Base-by-base conservation (phyloP, 2,888 invertebrate genomes). In the Campoplex nolae region DNA sequence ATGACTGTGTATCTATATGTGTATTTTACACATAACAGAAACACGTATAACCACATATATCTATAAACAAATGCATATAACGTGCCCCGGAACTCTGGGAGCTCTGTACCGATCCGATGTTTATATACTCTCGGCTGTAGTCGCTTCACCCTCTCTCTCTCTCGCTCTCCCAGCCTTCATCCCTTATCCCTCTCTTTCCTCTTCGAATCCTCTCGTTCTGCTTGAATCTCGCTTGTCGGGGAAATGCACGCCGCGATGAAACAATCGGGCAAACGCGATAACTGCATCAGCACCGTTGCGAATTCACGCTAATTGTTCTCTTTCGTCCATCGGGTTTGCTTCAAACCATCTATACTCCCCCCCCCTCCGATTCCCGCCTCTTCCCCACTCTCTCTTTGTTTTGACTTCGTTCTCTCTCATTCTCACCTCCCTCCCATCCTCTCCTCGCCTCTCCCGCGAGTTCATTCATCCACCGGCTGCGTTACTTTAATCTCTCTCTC, bases 281-380 rank as follows among this genome's bases (percentile, higher is more conserved):
- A 93, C 91, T 92, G 92, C 92, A 92, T 92, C 92, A 91, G 88
- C 86, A 76, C 83, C 83, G 89, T 70, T 85, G 82, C 89, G 89
- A 93, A 93, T 91, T 92, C 88, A 67, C 91, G 86, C 88, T 92
- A 92, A 92, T 92, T 92, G 92, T 91, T 91, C 90, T 89, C 84
- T 81, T 89, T 51, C 75, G 80, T 73, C 81, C 35, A 65, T 65
- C 38, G 71, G 74, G 71, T 73, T 81, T 73, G 42, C 71, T 65
- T 75, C 56, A 32, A 13, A 35, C 58, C 62, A 70, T 32, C 58
- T n/a, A 75, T 42, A 13, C 56, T 54, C 18, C n/a, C 13, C 54
- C 81, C 35, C 51, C 23, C 35, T 23, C 62, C 23, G 7, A 6
- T 56, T 23, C 23, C 8, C 56, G 8, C 23, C n/a, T 56, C n/a